phyloP scores from a whole-genome alignment of 2,113 vertebrate species.

The Muntiacus muntjak region DNA sequence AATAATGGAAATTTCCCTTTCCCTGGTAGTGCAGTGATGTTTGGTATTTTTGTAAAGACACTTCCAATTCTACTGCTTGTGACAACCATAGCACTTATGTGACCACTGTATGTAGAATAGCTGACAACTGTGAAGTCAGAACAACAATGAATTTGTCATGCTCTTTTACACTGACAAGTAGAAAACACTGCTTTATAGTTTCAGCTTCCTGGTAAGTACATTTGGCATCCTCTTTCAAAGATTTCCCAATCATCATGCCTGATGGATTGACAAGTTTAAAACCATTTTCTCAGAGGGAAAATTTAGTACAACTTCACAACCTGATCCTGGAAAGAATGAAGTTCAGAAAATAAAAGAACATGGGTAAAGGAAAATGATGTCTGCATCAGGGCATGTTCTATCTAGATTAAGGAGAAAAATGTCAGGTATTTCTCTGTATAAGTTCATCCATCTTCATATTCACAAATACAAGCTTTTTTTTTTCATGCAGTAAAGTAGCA shows the following conservation, averaged over 20 bases:
- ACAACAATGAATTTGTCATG: conserved; percentile 60
- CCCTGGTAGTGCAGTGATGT: neutral
- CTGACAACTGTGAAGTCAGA: conserved; percentile 45
- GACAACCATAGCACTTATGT: conserved; percentile 2
- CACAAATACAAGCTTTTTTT: neutral
- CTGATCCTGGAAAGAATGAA: neutral
- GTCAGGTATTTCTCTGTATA: neutral
- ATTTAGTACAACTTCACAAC: conserved; percentile 21
- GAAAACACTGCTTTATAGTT: conserved; percentile 46
- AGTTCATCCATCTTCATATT: neutral
- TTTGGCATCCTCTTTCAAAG: conserved; percentile 46
- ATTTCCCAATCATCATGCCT: conserved; percentile 30
- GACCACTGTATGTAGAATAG: conserved; percentile 30
- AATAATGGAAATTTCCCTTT: neutral
- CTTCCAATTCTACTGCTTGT: neutral
- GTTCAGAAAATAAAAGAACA: neutral
- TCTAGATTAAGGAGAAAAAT: neutral
- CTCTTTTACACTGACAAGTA: conserved; percentile 51
- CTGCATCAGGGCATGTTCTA: neutral
- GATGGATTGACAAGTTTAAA: conserved; percentile 50
- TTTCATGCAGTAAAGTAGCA: neutral
- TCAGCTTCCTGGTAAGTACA: conserved; percentile 31
- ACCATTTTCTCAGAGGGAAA: conserved; percentile 40
- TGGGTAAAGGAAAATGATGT: neutral
- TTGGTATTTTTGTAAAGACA: conserved; percentile 7